A percentile compares a stretch with the other conserved stretches of the same genome.
Conservation (phyloP, 37 sponge, comb jelly and placozoan species). For the Ephydatia muelleri region DNA sequence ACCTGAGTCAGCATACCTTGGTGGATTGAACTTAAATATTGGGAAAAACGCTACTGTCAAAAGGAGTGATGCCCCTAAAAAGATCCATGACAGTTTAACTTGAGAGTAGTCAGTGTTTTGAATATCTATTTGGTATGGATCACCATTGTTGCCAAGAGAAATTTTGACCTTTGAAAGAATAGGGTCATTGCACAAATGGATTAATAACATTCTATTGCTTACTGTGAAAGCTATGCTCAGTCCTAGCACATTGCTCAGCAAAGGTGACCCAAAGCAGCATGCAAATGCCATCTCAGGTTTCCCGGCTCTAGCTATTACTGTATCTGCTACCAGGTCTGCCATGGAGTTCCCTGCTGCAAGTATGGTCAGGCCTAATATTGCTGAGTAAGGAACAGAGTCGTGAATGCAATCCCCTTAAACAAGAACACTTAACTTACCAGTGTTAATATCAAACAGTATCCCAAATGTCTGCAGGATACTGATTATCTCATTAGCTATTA, state of each 20-base stretch:
- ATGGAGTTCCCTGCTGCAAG: conserved; percentile 82
- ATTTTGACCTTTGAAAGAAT: conserved; percentile 58
- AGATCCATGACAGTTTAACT: conserved; percentile 89
- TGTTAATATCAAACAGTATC: conserved; percentile 44
- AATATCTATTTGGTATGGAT: conserved; percentile 61
- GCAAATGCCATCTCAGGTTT: conserved; percentile 82
- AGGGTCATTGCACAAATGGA: not conserved
- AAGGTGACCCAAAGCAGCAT: conserved; percentile 82
- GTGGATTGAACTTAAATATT: conserved; percentile 77
- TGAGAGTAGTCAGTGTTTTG: conserved; percentile 36
- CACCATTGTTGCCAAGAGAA: conserved; percentile 52
- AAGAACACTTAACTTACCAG: conserved; percentile 38
- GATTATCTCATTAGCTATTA: conserved; percentile 74
- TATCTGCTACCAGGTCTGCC: conserved; percentile 83
- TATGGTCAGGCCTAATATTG: conserved; percentile 79
- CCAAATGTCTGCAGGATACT: conserved; percentile 73
- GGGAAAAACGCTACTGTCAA: conserved; percentile 62
- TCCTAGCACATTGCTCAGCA: conserved; percentile 77
- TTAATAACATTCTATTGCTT: not conserved
- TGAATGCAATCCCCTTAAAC: not conserved
- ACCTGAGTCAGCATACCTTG: conserved; percentile 45
- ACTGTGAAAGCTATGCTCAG: conserved; percentile 76
- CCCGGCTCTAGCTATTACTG: conserved; percentile 61
- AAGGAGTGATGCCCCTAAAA: conserved; percentile 70
- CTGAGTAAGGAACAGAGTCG: conserved; percentile 8